These are phyloP conservation scores for Anguilla rostrata DNA, from an alignment of 2,113 vertebrate species.

Conservation along the genomic window DNA sequence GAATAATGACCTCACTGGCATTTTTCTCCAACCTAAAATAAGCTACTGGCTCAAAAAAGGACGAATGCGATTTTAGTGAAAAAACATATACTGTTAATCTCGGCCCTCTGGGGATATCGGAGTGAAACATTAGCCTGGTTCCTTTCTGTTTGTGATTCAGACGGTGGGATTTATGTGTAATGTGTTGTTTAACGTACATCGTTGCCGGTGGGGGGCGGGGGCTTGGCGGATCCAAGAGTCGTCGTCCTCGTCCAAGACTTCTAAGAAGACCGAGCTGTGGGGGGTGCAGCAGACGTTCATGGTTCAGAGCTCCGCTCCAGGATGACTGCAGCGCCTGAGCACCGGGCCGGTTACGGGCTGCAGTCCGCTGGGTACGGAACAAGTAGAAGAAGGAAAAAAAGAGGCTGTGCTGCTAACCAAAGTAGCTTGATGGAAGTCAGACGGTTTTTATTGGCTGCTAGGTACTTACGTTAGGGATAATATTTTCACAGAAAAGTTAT, in stretches of 20 bases:
- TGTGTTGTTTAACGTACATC: conserved; percentile 48
- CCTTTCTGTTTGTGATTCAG: conserved; percentile 46
- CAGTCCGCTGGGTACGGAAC: neutral
- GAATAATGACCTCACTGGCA: conserved; percentile 63
- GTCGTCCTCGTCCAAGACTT: neutral
- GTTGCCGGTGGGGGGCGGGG: neutral
- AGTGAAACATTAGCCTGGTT: conserved; percentile 45
- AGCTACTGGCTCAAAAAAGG: conserved; percentile 50
- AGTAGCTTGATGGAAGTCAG: conserved; percentile 69
- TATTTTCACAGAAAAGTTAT: conserved; percentile 68
- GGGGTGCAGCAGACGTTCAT: neutral
- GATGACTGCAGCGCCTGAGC: neutral
- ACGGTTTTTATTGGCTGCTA: conserved; percentile 66
- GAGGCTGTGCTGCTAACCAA: conserved; percentile 42
- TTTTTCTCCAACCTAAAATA: conserved; percentile 62
- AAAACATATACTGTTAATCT: conserved; percentile 50
- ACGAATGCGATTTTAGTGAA: conserved; percentile 33
- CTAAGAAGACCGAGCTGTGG: conserved; percentile 2
- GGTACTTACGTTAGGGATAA: conserved; percentile 59
- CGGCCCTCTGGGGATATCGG: conserved; percentile 42
- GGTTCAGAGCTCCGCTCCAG: neutral
- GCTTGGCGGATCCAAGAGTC: neutral
- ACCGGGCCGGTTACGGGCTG: neutral
- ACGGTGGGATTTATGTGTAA: conserved; percentile 52
- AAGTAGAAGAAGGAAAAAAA: conserved; percentile 18